A percentile compares a stretch with the other conserved stretches of the same genome.
Evolutionary conservation across 2,113 vertebrate species (phyloP).

Genomic region (Heterotis niloticus): DNA sequence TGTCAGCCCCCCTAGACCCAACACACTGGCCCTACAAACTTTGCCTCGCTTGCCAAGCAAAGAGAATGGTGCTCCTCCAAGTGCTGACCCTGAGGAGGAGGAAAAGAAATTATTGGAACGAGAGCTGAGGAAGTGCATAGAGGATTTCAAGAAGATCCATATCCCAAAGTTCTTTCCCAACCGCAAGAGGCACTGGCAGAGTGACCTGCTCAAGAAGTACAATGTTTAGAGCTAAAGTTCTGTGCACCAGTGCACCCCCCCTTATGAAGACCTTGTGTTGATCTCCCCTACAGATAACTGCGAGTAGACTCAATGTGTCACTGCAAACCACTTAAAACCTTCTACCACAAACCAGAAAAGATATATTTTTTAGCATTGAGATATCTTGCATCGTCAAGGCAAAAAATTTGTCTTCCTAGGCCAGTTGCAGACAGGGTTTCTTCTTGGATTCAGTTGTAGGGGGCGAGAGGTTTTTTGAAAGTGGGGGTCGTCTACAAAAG

Average conservation of each 20-base stretch:
- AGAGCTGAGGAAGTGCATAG: constrained; percentile 70
- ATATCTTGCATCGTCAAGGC: background rate
- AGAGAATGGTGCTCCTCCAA: constrained; percentile 55
- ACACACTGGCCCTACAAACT: constrained; percentile 56
- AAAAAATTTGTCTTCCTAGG: background rate
- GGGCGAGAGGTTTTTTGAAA: background rate
- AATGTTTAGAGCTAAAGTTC: constrained; percentile 50
- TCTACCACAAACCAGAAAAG: background rate
- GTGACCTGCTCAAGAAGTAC: constrained; percentile 69
- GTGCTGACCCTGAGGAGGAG: constrained; percentile 51
- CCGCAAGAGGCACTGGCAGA: constrained; percentile 73
- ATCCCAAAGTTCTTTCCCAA: constrained; percentile 67
- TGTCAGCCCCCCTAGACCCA: constrained; percentile 52
- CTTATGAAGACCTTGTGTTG: background rate
- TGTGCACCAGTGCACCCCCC: background rate
- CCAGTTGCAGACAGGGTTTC: background rate
- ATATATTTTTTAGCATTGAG: background rate
- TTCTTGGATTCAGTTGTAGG: background rate
- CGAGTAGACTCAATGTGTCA: background rate
- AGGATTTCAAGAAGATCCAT: constrained; percentile 67
- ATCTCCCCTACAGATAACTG: background rate
- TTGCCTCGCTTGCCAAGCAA: constrained; percentile 46
- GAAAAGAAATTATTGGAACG: constrained; percentile 66
- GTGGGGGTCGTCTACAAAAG: constrained; percentile 1
- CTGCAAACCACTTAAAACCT: background rate